Percentiles rank a stretch among this genome's conserved stretches.
Conservation (phyloP, 1,140 invertebrate genomes). For the Heliconius hermathena region DNA sequence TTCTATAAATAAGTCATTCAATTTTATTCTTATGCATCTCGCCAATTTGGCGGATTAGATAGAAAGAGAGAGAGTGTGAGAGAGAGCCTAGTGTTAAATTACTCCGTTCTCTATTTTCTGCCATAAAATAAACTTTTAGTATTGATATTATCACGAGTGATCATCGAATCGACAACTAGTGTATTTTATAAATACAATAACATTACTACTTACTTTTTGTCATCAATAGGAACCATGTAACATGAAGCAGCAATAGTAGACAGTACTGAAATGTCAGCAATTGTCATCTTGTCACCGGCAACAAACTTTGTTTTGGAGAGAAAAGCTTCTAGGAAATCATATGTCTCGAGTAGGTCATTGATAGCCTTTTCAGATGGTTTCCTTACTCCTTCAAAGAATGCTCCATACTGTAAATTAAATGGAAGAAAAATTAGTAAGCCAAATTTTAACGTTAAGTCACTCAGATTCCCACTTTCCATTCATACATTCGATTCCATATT, state of each 20-base stretch:
- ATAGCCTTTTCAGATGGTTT: slow-evolving; percentile 81
- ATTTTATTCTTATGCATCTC: not conserved
- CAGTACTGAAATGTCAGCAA: slow-evolving; percentile 52
- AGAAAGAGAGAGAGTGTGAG: not conserved
- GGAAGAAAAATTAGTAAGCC: not conserved
- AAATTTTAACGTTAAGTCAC: no score
- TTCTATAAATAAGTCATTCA: not conserved
- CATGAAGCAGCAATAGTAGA: slow-evolving; percentile 39
- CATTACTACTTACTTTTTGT: slow-evolving; percentile 45
- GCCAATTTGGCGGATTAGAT: not conserved
- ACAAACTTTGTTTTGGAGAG: slow-evolving; percentile 83
- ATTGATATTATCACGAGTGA: no score
- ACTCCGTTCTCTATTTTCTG: no score
- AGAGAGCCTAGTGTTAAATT: not conserved
- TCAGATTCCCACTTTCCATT: no score
- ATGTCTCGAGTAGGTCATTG: slow-evolving; percentile 83
- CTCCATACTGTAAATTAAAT: slow-evolving; percentile 38
- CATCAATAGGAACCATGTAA: slow-evolving; percentile 45
- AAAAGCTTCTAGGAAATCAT: slow-evolving; percentile 85
- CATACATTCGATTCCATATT: no score
- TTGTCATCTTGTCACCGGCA: slow-evolving; percentile 48
- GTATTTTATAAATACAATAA: no score
- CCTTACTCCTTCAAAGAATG: slow-evolving; percentile 42
- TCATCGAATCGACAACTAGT: no score
- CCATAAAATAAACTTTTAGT: no score